Conservation (phyloP, 2,888 invertebrate species). For the Xestoiulus laeticollis region DNA sequence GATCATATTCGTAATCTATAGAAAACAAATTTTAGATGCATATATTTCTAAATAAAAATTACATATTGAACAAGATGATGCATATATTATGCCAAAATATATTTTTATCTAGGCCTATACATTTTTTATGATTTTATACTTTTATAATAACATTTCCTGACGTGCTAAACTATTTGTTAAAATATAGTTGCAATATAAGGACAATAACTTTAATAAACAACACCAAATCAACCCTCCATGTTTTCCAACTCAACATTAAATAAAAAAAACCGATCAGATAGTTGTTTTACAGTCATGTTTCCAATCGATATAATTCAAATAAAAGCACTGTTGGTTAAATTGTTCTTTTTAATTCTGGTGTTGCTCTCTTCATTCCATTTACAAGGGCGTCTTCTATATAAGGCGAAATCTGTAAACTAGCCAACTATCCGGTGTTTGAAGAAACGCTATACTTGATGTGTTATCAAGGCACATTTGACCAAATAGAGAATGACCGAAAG, state of each 20-base stretch:
- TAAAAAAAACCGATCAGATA: conserved; percentile 2
- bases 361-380: neutral
- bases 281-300: neutral
- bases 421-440: neutral
- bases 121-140: too few relatives aligned
- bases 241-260: neutral
- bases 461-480: conserved; percentile 2
- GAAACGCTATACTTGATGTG: neutral
- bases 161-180: too few relatives aligned
- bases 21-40: too few relatives aligned
- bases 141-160: too few relatives aligned
- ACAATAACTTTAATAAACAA: too few relatives aligned
- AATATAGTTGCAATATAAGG: too few relatives aligned
- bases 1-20: too few relatives aligned
- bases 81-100: too few relatives aligned
- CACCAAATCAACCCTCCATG: too few relatives aligned
- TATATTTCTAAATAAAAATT: too few relatives aligned
- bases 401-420: neutral
- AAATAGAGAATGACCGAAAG: conserved; percentile 26
- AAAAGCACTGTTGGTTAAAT: neutral
- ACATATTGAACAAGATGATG: too few relatives aligned
- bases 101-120: too few relatives aligned
- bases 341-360: neutral
- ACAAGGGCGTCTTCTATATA: neutral
- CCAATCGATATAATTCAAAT: conserved; percentile 3